Percentiles rank a stretch among this genome's conserved stretches.
phyloP scores from a whole-genome alignment of 2,888 invertebrate species.

The Ferrisia virgata region DNA sequence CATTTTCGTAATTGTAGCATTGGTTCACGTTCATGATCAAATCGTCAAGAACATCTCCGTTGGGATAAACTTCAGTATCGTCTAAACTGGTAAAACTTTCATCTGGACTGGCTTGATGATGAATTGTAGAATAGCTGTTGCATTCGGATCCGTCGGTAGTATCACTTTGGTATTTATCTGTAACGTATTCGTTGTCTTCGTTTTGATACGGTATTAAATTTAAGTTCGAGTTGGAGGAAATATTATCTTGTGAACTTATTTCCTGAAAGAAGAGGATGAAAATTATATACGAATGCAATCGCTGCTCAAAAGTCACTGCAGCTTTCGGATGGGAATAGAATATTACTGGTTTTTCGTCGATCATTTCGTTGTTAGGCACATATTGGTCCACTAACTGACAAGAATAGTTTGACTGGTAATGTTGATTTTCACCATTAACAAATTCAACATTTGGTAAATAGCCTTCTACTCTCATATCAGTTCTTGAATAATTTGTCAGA shows the following conservation, averaged over 20 bases:
- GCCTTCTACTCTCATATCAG: constrained; percentile 25
- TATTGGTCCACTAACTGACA: constrained; percentile 18
- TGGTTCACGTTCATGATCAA: constrained; percentile 40
- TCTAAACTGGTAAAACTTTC: constrained; percentile 37
- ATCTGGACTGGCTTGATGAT: constrained; percentile 37
- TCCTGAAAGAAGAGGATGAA: background rate
- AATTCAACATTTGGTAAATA: constrained; percentile 20
- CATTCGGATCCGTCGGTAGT: constrained; percentile 39
- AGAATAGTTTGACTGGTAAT: constrained; percentile 33
- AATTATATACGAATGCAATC: background rate
- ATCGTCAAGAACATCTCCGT: constrained; percentile 30
- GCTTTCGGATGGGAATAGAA: background rate
- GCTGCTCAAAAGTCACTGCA: no score
- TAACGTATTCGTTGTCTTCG: constrained; percentile 29
- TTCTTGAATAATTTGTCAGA: background rate
- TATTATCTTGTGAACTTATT: background rate
- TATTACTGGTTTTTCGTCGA: constrained; percentile 23
- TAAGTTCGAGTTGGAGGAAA: background rate
- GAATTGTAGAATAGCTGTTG: constrained; percentile 35
- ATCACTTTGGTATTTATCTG: constrained; percentile 41
- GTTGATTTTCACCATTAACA: constrained; percentile 2
- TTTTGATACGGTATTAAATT: constrained; percentile 8
- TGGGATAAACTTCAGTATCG: constrained; percentile 13
- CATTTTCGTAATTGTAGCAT: constrained; percentile 37
- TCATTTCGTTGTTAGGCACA: constrained; percentile 39